Evolutionary conservation across 2,797 vertebrate genomes (phyloP).

Genomic region (Sciurus vulgaris): DNA sequence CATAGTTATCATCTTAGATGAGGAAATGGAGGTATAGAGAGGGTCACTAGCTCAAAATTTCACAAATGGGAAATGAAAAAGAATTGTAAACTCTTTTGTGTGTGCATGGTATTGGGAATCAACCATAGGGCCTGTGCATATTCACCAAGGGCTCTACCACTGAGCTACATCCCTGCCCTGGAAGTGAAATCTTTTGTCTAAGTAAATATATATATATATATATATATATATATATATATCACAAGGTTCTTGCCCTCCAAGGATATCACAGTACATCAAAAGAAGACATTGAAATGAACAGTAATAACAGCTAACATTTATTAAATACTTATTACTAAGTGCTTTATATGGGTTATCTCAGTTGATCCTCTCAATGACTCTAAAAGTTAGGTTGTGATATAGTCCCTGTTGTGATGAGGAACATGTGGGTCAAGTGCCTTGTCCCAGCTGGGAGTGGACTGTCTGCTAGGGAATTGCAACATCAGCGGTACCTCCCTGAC

Average conservation of each 20-base stretch:
- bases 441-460: not conserved
- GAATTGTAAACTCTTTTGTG: not conserved
- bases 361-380: conserved; percentile 7
- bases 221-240: not conserved
- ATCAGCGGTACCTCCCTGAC: not conserved
- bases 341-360: not conserved
- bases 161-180: not conserved
- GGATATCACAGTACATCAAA: not conserved
- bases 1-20: not conserved
- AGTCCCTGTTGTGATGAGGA: not conserved
- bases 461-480: not conserved
- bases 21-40: not conserved
- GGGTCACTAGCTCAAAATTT: not conserved
- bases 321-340: not conserved
- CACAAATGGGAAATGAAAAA: not conserved
- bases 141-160: no score
- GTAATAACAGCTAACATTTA: not conserved
- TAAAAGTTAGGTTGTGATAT: not conserved
- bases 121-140: no score
- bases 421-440: not conserved
- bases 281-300: not conserved
- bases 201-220: not conserved
- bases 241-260: not conserved
- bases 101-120: no score
- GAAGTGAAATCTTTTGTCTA: not conserved